Conservation (phyloP, 2,888 invertebrate genomes). For the Lycocerus yunnanus region DNA sequence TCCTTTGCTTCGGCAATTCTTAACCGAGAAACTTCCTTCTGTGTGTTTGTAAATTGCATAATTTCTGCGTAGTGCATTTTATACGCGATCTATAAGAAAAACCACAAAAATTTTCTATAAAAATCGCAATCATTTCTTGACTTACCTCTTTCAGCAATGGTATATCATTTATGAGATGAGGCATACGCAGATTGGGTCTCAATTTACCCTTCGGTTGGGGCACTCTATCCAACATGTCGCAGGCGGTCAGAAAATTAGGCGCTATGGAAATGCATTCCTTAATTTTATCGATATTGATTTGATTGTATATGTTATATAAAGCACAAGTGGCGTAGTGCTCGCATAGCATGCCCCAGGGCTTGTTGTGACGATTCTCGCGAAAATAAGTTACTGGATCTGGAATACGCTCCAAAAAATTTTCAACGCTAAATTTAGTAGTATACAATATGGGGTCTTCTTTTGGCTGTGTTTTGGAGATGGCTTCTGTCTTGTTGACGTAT, state of each 20-base stretch:
- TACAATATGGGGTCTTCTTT: not conserved
- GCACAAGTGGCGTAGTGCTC: not conserved
- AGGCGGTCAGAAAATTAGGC: not conserved
- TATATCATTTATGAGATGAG: not conserved
- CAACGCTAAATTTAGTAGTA: not conserved
- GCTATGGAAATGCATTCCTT: not conserved
- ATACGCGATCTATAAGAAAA: conserved; percentile 35
- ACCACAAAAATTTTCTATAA: no score
- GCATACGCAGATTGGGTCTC: not conserved
- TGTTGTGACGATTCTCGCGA: not conserved
- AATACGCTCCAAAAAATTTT: not conserved
- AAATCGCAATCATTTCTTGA: not conserved
- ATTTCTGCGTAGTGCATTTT: conserved; percentile 46
- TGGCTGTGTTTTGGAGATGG: not conserved
- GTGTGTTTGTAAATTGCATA: conserved; percentile 33
- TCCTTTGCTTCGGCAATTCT: conserved; percentile 45
- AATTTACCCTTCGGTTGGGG: not conserved
- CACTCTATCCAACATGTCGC: not conserved
- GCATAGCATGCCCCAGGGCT: not conserved
- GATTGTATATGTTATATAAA: not conserved
- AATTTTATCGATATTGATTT: not conserved
- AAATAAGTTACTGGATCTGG: not conserved
- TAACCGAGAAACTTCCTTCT: conserved; percentile 27
- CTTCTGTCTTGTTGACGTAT: not conserved
- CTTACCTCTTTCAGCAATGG: not conserved